These are phyloP conservation scores for Phasia obesa DNA, from an alignment of 2,888 invertebrate species.

Conservation along the genomic window DNA sequence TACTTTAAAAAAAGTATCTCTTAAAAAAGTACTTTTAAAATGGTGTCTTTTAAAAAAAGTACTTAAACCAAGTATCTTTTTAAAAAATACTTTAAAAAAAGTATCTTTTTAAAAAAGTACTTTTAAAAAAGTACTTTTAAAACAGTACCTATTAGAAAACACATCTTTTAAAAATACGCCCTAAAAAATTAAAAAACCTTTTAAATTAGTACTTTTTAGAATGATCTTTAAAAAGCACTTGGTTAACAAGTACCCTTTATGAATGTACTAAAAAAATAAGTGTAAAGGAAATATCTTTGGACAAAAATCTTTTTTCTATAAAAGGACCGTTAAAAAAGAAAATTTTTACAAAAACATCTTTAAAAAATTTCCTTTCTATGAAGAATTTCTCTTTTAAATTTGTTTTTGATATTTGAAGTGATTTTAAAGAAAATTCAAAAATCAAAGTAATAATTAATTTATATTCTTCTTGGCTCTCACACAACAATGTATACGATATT, in stretches of 20 bases:
- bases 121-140: too few species aligned
- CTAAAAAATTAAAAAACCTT: too few species aligned
- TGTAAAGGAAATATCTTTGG: too few species aligned
- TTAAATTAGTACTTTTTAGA: too few species aligned
- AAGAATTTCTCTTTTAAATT: neutral
- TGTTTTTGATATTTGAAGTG: neutral
- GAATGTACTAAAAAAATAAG: neutral
- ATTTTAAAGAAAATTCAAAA: neutral
- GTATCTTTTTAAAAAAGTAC: neutral
- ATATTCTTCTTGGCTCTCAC: constrained; percentile 10
- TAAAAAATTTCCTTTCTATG: neutral
- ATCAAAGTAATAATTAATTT: constrained; percentile 74
- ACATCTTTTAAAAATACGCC: too few species aligned
- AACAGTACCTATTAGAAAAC: neutral
- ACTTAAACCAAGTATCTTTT: too few species aligned
- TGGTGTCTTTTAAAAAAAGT: too few species aligned
- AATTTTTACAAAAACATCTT: too few species aligned
- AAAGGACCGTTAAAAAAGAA: too few species aligned
- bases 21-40: neutral
- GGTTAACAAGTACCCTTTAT: neutral
- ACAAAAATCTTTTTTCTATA: too few species aligned
- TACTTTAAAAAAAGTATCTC: neutral
- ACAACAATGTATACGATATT: constrained; percentile 81
- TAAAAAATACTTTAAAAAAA: neutral
- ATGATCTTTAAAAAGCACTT: neutral